Evolutionary conservation across 2,797 vertebrate genomes (phyloP), one percentile per base, ranked within the genome.

Genomic region (Cichlasoma orientale): DNA sequence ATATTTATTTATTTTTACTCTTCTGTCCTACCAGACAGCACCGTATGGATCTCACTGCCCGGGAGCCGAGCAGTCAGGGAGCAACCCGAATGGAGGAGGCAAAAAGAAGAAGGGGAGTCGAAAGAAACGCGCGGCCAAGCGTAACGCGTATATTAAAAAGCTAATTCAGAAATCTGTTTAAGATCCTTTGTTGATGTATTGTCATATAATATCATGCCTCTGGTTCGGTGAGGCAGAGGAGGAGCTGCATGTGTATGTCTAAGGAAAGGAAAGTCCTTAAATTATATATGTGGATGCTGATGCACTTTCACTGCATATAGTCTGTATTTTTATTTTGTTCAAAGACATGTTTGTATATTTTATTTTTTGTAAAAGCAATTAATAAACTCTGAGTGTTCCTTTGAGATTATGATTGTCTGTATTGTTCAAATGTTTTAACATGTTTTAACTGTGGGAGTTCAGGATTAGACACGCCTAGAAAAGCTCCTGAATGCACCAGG

Each of bases 101-200:
- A 89, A 89, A 0, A 61, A 36, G 3, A 92, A 86, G 33, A 91
- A 78, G 14, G 77, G 76, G 0, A 86, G 79, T 3, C 57, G 76
- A 47, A 72, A 36, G 0, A 88, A 86, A 63, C 83, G 86, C 1
- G 16, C 78, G 0, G 77, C 82, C 8, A 93, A 14, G 31, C 85
- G 88, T 13, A 82, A 87, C 1, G 78, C 21, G 0, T 92, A 82
- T 31, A 88, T 91, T 0, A 44, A 84, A 63, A 92, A 82, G 3
- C 56, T 89, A 0, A 12, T 90, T 74, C 53, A 89, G 36, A 88
- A 89, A 38, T 91, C 89, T 0, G 1, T 90, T 83, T 90, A 66
- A 84, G 47, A 56, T 19, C 41, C 3, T 5, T 16, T 4, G 21
- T 7, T 53, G 41, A 44, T 4, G 3, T 29, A n/a, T 68, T 50